phyloP scores from a whole-genome alignment of 2,888 invertebrate genomes.

The Lasioglossum lativentre region DNA sequence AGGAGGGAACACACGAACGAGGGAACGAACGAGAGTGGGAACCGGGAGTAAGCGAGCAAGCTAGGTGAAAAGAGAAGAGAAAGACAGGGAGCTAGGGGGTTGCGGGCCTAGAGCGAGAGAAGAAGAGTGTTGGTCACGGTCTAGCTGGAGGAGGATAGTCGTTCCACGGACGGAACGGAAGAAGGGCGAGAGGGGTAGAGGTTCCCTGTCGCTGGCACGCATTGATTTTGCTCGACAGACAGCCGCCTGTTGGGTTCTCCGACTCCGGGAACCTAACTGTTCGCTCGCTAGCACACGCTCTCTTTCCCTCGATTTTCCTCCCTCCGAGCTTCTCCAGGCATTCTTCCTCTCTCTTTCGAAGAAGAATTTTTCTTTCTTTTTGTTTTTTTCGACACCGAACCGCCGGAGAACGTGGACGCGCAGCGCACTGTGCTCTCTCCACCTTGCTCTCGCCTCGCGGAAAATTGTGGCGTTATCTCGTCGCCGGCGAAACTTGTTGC shows the following conservation, averaged over 20 bases:
- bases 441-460: conserved; percentile 3
- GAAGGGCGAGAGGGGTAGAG: conserved; percentile 62
- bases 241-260: conserved; percentile 80
- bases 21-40: conserved; percentile 16
- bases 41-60: conserved; percentile 15
- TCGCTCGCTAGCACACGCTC: conserved; percentile 61
- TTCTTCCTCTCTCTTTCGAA: background rate
- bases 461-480: conserved; percentile 22
- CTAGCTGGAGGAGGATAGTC: conserved; percentile 63
- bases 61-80: conserved; percentile 44
- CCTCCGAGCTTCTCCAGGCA: background rate
- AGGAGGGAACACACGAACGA: conserved; percentile 38
- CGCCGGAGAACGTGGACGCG: background rate
- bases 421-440: background rate
- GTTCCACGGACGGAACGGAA: conserved; percentile 52
- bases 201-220: conserved; percentile 81
- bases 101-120: conserved; percentile 27
- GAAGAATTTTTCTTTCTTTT: too few relatives aligned
- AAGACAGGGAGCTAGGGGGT: conserved; percentile 47
- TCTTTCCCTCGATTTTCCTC: conserved; percentile 10
- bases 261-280: conserved; percentile 75
- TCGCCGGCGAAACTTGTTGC: conserved; percentile 59
- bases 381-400: background rate
- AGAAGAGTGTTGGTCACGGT: conserved; percentile 62
- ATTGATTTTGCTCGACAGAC: conserved; percentile 84